A percentile compares a stretch with the other conserved stretches of the same genome.
Evolutionary conservation across 1,140 invertebrate species (phyloP).

Genomic region (Bemisia tabaci): DNA sequence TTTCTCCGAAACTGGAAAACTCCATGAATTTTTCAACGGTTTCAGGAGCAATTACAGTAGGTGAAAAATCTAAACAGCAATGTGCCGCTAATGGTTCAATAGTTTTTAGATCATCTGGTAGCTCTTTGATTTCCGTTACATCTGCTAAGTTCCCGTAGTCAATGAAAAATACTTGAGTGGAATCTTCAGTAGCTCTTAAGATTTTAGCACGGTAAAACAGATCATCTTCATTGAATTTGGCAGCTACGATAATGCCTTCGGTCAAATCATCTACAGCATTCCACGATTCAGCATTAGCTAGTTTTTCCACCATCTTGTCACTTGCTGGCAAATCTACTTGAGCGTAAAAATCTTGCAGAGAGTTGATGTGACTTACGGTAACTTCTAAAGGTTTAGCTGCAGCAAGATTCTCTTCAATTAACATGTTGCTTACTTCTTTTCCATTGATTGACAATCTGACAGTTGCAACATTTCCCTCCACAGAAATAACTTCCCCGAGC

Average conservation of each 20-base stretch:
- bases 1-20: constrained; percentile 28
- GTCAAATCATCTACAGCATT: neutral
- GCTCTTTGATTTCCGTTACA: constrained; percentile 27
- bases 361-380: constrained; percentile 39
- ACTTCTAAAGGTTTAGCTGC: neutral
- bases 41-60: constrained; percentile 14
- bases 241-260: constrained; percentile 40
- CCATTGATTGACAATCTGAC: constrained; percentile 18
- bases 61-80: constrained; percentile 28
- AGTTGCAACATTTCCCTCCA: constrained; percentile 3
- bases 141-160: constrained; percentile 41
- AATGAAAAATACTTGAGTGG: constrained; percentile 36
- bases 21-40: constrained; percentile 26
- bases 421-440: constrained; percentile 23
- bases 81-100: constrained; percentile 30
- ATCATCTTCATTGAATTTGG: constrained; percentile 46
- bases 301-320: constrained; percentile 40
- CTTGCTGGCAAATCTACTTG: constrained; percentile 40
- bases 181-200: constrained; percentile 38
- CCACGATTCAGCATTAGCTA: constrained; percentile 7
- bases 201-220: constrained; percentile 51
- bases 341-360: constrained; percentile 46
- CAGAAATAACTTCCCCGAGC: constrained; percentile 1
- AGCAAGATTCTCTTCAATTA: constrained; percentile 32
- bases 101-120: constrained; percentile 29